A percentile compares a stretch with the other conserved stretches of the same genome.
Conservation (phyloP, 2,113 vertebrate genomes). For the Scopus umbretta region DNA sequence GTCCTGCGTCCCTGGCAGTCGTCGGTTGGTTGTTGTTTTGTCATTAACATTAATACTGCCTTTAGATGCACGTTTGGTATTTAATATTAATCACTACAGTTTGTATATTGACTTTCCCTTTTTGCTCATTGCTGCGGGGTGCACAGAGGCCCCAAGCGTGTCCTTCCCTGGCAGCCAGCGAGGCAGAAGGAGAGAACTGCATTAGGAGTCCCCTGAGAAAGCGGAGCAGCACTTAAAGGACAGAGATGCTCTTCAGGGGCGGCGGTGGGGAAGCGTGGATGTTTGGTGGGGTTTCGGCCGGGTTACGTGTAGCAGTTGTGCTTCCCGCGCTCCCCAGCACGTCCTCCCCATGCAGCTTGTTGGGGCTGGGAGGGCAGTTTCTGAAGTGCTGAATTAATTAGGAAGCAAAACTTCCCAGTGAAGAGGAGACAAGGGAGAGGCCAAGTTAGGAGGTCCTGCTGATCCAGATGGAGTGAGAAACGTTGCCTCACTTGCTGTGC, state of each 20-base stretch:
- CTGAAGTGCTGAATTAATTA: not conserved
- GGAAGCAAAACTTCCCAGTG: not conserved
- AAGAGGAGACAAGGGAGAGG: not conserved
- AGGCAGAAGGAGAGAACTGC: conserved; percentile 40
- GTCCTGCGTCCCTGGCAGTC: not conserved
- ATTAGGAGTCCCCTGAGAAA: conserved; percentile 39
- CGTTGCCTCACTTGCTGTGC: accelerated
- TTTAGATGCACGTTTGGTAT: not conserved
- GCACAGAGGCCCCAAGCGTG: not conserved
- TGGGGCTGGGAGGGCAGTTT: not conserved
- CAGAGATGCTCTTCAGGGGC: not conserved
- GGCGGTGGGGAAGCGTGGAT: accelerated
- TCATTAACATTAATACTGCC: not conserved
- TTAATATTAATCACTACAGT: not conserved
- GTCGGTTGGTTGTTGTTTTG: not conserved
- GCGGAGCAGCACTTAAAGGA: conserved; percentile 1
- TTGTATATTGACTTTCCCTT: not conserved
- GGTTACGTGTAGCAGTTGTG: not conserved
- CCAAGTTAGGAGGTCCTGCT: not conserved
- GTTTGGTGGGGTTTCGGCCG: not conserved
- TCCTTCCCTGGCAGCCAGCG: not conserved
- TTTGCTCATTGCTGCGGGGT: not conserved
- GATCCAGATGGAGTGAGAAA: not conserved
- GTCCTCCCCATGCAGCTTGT: not conserved
- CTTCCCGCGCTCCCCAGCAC: accelerated